These are phyloP conservation scores for Euglossa dilemma DNA, from an alignment of 1,140 invertebrate genomes.

Conservation along the genomic window DNA sequence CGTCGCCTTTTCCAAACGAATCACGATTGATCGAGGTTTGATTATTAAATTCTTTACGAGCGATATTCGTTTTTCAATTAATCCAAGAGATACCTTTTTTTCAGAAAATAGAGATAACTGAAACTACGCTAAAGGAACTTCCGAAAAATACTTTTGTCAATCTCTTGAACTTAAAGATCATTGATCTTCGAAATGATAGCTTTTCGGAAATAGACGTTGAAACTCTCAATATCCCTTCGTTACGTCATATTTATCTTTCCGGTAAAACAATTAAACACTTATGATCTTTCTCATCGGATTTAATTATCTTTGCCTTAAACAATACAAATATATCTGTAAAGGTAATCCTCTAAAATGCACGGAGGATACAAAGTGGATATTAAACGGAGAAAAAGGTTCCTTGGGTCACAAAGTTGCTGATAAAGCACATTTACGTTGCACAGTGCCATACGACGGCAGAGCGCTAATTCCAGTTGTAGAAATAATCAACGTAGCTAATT, in stretches of 20 bases:
- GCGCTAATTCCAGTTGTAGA: slow-evolving; percentile 83
- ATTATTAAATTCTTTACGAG: too few species aligned
- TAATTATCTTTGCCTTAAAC: neutral
- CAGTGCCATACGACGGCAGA: slow-evolving; percentile 80
- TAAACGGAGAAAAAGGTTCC: slow-evolving; percentile 76
- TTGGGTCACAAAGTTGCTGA: slow-evolving; percentile 80
- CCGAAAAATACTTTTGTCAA: slow-evolving; percentile 75
- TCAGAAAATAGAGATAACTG: slow-evolving; percentile 78
- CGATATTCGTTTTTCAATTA: neutral
- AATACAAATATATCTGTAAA: slow-evolving; percentile 52
- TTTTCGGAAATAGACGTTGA: slow-evolving; percentile 76
- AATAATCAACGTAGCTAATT: slow-evolving; percentile 81
- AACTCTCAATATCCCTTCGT: slow-evolving; percentile 70
- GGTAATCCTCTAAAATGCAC: slow-evolving; percentile 85
- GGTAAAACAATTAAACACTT: slow-evolving; percentile 29
- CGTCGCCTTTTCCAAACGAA: slow-evolving; percentile 45
- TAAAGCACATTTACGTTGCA: slow-evolving; percentile 82
- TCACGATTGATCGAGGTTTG: slow-evolving; percentile 62
- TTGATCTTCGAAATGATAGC: slow-evolving; percentile 82
- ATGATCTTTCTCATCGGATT: neutral
- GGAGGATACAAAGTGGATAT: slow-evolving; percentile 83
- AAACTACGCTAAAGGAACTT: slow-evolving; percentile 77
- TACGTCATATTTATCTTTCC: slow-evolving; percentile 78
- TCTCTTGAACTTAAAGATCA: slow-evolving; percentile 70
- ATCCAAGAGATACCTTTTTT: neutral